Evolutionary conservation across 2,113 vertebrate genomes (phyloP).

Genomic region (Atrichornis clamosus): DNA sequence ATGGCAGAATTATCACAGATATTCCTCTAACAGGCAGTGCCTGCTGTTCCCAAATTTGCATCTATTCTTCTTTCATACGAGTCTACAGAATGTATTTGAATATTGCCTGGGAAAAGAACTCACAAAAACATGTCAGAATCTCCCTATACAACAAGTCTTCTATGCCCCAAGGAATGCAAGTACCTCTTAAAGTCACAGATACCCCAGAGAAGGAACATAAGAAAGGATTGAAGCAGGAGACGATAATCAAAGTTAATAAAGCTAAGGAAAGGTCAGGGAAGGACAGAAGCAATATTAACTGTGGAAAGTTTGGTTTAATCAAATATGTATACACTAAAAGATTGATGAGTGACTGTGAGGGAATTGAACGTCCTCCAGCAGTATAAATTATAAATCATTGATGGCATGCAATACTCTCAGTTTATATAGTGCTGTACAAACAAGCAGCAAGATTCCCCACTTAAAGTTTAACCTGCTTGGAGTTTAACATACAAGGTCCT

Average conservation of each 20-base stretch:
- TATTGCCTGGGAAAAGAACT: background rate
- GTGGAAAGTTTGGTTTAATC: slow-evolving; percentile 14
- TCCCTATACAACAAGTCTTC: background rate
- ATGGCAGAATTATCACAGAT: background rate
- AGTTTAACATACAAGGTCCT: background rate
- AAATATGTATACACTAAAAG: slow-evolving; percentile 28
- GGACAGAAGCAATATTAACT: background rate
- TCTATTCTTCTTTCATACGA: too few relatives aligned
- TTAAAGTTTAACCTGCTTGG: background rate
- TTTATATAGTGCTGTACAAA: slow-evolving; percentile 26
- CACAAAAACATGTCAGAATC: background rate
- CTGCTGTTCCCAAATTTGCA: background rate
- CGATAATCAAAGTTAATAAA: slow-evolving; percentile 11
- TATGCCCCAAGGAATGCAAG: background rate
- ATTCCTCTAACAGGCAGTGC: background rate
- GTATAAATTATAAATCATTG: slow-evolving; percentile 27
- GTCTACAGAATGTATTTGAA: too few relatives aligned
- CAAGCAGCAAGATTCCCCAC: background rate
- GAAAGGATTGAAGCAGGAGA: background rate
- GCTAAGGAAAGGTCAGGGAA: slow-evolving; percentile 6
- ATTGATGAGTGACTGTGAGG: slow-evolving; percentile 19
- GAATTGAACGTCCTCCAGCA: slow-evolving; percentile 21
- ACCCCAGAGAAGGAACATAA: background rate
- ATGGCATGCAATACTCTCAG: background rate
- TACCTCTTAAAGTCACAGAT: background rate